These are phyloP conservation scores for Amblyjoppa proteus DNA, from an alignment of 2,888 invertebrate genomes.

Conservation along the genomic window DNA sequence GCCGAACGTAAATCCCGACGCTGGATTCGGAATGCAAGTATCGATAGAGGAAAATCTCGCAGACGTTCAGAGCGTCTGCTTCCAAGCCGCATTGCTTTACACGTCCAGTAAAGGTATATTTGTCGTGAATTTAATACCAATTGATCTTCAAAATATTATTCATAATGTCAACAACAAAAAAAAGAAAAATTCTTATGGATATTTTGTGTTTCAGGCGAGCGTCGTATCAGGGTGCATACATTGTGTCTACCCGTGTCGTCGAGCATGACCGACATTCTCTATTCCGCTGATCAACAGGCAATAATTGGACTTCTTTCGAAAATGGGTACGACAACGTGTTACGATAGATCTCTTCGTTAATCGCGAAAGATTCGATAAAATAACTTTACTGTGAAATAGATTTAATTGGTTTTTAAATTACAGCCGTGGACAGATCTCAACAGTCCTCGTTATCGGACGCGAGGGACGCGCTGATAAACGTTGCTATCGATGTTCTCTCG, in stretches of 20 bases:
- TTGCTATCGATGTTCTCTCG: slow-evolving; percentile 94
- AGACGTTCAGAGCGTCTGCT: slow-evolving; percentile 95
- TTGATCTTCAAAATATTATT: neutral
- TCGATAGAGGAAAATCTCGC: slow-evolving; percentile 96
- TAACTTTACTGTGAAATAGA: neutral
- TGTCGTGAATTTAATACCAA: slow-evolving; percentile 6
- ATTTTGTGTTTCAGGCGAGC: slow-evolving; percentile 89
- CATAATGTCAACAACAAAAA: neutral
- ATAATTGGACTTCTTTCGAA: slow-evolving; percentile 96
- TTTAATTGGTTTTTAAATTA: slow-evolving; percentile 11
- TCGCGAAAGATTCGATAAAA: neutral
- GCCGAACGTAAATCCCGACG: slow-evolving; percentile 99
- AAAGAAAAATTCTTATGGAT: neutral
- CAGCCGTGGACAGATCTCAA: slow-evolving; percentile 96
- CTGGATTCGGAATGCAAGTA: slow-evolving; percentile 99
- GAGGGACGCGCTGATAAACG: slow-evolving; percentile 98
- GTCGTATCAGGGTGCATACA: slow-evolving; percentile 99
- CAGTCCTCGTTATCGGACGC: slow-evolving; percentile 96
- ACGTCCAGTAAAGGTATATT: slow-evolving; percentile 94
- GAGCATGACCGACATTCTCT: slow-evolving; percentile 94
- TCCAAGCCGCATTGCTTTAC: slow-evolving; percentile 98
- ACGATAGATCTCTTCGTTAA: neutral
- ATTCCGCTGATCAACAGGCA: slow-evolving; percentile 96
- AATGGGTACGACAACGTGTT: slow-evolving; percentile 91
- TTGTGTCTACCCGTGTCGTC: slow-evolving; percentile 96